These are phyloP conservation scores for Misgurnus mizolepis DNA, from an alignment of 2,113 vertebrate genomes.

Conservation along the genomic window DNA sequence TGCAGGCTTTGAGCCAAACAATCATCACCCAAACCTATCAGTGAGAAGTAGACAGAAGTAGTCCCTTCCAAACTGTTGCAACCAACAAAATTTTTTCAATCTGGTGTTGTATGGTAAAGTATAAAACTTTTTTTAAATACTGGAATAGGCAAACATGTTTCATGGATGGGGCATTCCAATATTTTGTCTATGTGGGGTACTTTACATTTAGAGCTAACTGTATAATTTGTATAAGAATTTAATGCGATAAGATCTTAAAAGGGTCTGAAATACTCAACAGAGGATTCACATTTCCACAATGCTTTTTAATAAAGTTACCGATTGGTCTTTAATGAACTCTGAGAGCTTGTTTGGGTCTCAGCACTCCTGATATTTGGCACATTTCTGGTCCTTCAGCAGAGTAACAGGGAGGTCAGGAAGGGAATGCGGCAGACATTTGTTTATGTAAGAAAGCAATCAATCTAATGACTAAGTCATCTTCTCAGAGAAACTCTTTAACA, in stretches of 20 bases:
- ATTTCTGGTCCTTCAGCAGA: constrained; percentile 37
- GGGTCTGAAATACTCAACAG: neutral
- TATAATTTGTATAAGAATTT: no score
- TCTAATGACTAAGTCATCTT: constrained; percentile 47
- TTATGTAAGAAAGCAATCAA: constrained; percentile 48
- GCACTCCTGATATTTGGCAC: constrained; percentile 45
- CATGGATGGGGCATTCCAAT: no score
- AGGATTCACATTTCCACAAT: constrained; percentile 58
- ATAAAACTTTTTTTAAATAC: no score
- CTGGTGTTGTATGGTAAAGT: no score
- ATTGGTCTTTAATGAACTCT: constrained; percentile 53
- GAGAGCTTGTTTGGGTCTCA: constrained; percentile 19
- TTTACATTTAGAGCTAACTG: no score
- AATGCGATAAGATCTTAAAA: neutral
- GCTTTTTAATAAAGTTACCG: constrained; percentile 67
- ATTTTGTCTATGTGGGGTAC: no score
- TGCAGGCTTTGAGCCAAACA: no score
- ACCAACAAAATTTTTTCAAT: no score
- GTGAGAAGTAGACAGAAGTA: no score
- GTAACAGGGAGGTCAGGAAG: constrained; percentile 45
- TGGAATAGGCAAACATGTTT: no score
- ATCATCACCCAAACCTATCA: no score
- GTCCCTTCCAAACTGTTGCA: no score
- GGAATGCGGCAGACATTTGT: constrained; percentile 35
- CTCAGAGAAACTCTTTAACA: constrained; percentile 14